These are phyloP conservation scores for Hydra vulgaris DNA, from an alignment of 30 jellyfish, hydroid and myxozoan genomes.

Conservation along the genomic window DNA sequence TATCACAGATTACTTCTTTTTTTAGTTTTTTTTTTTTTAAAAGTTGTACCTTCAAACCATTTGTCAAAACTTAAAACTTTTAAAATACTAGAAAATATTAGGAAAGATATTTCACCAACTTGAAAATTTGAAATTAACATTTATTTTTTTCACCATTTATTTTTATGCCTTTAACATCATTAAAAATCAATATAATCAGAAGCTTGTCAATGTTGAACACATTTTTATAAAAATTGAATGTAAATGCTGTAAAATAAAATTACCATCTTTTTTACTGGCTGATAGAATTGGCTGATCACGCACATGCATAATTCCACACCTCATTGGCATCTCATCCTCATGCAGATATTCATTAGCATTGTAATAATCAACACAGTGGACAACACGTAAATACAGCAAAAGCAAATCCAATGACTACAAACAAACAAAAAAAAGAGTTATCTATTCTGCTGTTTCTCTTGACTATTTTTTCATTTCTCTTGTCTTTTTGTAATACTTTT, in stretches of 20 bases:
- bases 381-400: constrained; percentile 71
- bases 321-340: constrained; percentile 92
- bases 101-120: too few relatives aligned
- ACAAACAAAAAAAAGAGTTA: neutral
- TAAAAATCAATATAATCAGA: too few relatives aligned
- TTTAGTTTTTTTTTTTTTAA: too few relatives aligned
- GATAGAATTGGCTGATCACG: constrained; percentile 58
- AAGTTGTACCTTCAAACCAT: neutral
- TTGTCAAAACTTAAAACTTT: too few relatives aligned
- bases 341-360: constrained; percentile 63
- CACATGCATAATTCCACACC: constrained; percentile 80
- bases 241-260: neutral
- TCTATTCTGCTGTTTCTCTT: neutral
- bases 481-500: neutral
- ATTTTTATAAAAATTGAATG: too few relatives aligned
- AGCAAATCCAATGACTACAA: constrained; percentile 61
- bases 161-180: too few relatives aligned
- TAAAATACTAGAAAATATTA: neutral
- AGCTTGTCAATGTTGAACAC: too few relatives aligned
- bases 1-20: too few relatives aligned
- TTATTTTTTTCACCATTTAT: too few relatives aligned
- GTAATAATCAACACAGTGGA: constrained; percentile 79
- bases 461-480: neutral
- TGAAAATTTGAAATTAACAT: too few relatives aligned
- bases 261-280: constrained; percentile 58